Base-by-base conservation (phyloP, 1,140 invertebrate species). In the Zaprionus inermis region DNA sequence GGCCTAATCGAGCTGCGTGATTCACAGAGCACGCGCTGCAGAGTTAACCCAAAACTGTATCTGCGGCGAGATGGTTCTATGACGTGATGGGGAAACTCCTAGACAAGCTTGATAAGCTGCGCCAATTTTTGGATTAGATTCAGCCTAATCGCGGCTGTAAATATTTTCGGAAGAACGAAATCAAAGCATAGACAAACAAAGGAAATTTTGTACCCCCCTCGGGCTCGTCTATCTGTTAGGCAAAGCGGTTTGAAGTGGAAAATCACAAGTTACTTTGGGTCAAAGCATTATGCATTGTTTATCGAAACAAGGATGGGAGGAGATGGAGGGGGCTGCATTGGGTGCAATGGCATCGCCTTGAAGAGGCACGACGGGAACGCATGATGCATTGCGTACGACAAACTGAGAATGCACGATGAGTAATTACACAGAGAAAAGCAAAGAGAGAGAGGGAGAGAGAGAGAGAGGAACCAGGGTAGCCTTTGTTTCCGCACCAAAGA, bases 381-480 rank as follows among this genome's bases (percentile, higher is more conserved):
- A 83, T 88, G 83, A 82, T 79, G 76, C 83, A 77, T 66, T 78
- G 70, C 61, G 54, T 78, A 57, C 34, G 7, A 24, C 30, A 44
- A 54, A 69, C 30, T 11, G 34, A 44, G 38, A 24, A 16, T 10
- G 24, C 20, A 63, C 7, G 9, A 2, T 55, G 49, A 41, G 52
- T 41, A 57, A 56, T 32, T 60, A 32, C 3, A 14, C 0, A 5
- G 24, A 34, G n/a, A 56, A 20, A 55, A 32, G 38, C 3, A 14
- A 1, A 5, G 24, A 34, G n/a, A 56, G 20, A 55, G 38, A 44
- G 2, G 9, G 22, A 34, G n/a, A 56, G 28, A 55, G 38, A 44
- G 24, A 28, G 24, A 28, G 24, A 28, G 24, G 24, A 4, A 24
- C 2, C 49, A 59, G 11, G 5, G 30, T 4, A 14, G 79, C 44